A percentile compares a stretch with the other conserved stretches of the same genome.
These are phyloP conservation scores for Anorthoa munda DNA, from an alignment of 2,888 invertebrate species.

Conservation along the genomic window DNA sequence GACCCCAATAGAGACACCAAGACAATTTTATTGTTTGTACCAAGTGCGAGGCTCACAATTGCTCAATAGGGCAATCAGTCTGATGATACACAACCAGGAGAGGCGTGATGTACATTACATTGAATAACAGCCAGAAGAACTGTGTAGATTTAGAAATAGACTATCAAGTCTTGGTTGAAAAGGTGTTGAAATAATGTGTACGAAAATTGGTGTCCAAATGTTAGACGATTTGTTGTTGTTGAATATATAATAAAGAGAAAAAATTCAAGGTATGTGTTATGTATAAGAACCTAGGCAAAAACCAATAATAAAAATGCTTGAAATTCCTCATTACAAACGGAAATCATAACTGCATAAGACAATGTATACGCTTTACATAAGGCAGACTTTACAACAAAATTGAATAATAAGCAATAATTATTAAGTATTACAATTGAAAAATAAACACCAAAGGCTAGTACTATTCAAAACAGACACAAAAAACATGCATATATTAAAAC, in stretches of 20 bases:
- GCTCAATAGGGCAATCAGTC: constrained; percentile 72
- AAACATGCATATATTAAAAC: constrained; percentile 46
- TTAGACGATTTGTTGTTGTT: neutral
- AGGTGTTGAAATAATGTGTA: neutral
- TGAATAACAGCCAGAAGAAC: constrained; percentile 2
- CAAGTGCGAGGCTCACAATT: constrained; percentile 64
- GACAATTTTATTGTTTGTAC: constrained; percentile 70
- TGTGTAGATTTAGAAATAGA: constrained; percentile 17
- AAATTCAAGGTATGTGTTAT: constrained; percentile 4
- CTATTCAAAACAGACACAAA: constrained; percentile 29
- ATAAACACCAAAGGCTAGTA: constrained; percentile 17
- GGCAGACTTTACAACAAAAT: neutral
- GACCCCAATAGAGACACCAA: constrained; percentile 74
- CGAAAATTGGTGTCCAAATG: constrained; percentile 9
- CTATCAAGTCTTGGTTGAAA: neutral
- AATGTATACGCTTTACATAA: neutral
- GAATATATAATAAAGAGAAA: neutral
- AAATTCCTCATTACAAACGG: neutral
- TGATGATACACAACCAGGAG: constrained; percentile 49
- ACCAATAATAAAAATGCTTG: constrained; percentile 2
- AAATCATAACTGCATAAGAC: neutral
- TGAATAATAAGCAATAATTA: constrained; percentile 11
- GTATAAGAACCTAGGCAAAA: neutral
- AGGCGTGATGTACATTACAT: constrained; percentile 56
- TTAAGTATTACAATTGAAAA: constrained; percentile 11